Base-by-base conservation (phyloP, 37 sponge, comb jelly and placozoan genomes). In the Theonella swinhoei region DNA sequence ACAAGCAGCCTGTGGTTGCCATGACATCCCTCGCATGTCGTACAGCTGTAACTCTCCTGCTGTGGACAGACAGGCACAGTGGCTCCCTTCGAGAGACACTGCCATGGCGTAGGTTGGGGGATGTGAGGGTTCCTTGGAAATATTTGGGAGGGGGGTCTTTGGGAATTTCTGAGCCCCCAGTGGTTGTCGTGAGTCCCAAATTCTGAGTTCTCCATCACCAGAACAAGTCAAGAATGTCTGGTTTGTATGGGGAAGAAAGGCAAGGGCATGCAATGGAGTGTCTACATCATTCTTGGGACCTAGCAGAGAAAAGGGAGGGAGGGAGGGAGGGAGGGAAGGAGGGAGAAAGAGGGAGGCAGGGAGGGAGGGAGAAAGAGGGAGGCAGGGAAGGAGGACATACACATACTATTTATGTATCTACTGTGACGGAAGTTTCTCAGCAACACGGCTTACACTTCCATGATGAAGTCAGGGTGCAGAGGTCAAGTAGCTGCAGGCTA, bases 191-290 rank as follows among this genome's bases (percentile, higher is more conserved):
- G 30, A 65, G 26, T 28, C 30, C 67, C 59, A 61, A 17, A 28
- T 61, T 69, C 36, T 71, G 83, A 66, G 36, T 81, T 68, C 34
- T 68, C 72, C 28, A 42, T 64, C 29, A 33, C 36, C 35, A 76
- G 42, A 26, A 43, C 24, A 28, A 38, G 35, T 20, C 64, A 54
- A 0, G 39, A 24, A 32, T 41, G 32, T 22, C 77, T 30, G 72
- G 54, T 47, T 47, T 14, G n/a, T n/a, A n/a, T 81, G 74, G 23
- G 75, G 26, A 0, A 87, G 70, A 39, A 82, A 75, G 32, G 75
- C 81, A 26, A 87, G 23, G 1, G 76, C 39, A 11, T 80, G 70
- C 30, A 35, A 19, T 11, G 69, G 60, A 26, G 36, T 42, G 29
- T 32, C 69, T 23, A 32, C 25, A 20, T 75, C 61, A n/a, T 74